Percentiles rank a stretch among this genome's conserved stretches.
Evolutionary conservation across 2,888 invertebrate species (phyloP).

Genomic region (Drosophila mimica): DNA sequence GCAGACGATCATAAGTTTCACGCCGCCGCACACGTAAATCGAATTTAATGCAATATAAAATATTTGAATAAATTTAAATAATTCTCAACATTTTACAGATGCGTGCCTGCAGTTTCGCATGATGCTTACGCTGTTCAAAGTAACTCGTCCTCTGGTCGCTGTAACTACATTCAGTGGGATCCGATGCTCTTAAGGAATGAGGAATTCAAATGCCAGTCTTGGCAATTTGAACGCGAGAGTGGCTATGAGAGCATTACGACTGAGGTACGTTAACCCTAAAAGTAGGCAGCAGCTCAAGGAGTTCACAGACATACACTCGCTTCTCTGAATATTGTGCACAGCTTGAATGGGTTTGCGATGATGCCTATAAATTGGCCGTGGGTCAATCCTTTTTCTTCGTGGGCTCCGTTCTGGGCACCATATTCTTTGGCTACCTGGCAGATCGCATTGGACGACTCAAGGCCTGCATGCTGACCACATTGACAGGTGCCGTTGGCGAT

Average conservation of each 20-base stretch:
- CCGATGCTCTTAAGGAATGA: conserved; percentile 41
- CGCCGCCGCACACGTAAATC: conserved; percentile 85
- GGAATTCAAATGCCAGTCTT: conserved; percentile 84
- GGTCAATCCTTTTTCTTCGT: conserved; percentile 88
- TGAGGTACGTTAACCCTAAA: conserved; percentile 85
- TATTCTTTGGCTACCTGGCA: conserved; percentile 86
- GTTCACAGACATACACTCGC: conserved; percentile 32
- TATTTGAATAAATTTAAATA: neutral
- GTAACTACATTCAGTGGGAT: conserved; percentile 34
- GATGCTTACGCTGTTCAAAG: neutral
- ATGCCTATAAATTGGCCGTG: conserved; percentile 86
- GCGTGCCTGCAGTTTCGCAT: conserved; percentile 60
- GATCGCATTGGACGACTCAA: conserved; percentile 87
- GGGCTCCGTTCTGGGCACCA: conserved; percentile 87
- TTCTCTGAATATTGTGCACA: conserved; percentile 49
- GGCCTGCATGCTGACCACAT: conserved; percentile 86
- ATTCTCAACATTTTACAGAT: conserved; percentile 57
- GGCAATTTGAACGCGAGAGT: conserved; percentile 86
- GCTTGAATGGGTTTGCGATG: conserved; percentile 87
- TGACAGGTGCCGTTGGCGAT: conserved; percentile 86
- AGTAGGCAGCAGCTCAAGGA: conserved; percentile 32
- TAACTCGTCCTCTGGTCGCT: conserved; percentile 5
- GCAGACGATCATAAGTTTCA: conserved; percentile 87
- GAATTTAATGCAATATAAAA: neutral
- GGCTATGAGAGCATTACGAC: conserved; percentile 87